Base-by-base conservation (phyloP, 2,888 invertebrate genomes). In the Coenonympha glycerion region DNA sequence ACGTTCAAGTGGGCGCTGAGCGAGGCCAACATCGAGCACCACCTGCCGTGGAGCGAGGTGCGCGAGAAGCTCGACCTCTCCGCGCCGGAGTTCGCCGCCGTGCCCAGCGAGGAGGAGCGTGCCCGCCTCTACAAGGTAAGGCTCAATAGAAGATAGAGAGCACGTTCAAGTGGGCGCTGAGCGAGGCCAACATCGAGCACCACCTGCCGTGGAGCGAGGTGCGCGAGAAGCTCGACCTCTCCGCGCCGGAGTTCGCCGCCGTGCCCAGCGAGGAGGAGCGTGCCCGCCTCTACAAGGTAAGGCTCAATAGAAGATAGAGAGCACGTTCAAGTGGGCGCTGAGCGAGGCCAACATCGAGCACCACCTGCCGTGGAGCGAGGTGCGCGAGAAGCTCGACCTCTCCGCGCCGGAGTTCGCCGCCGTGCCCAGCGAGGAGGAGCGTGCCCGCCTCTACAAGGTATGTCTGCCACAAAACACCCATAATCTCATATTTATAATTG, bases 131-230 rank as follows among this genome's bases (percentile, higher is more conserved):
- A 92, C 76, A 93, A 92, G 86, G 92, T 92, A 92, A 97, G 58
- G 93, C 95, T 41, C 91, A 93, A 64, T 93, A 94, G 65, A 94
- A 94, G 76, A 73, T 98, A 31, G 98, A 98, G 75, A 90, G 91
- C 48, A 91, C 93, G 37, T 96, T 98, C 70, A 95, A 96, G 71
- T 91, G 90, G 73, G 90, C 95, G 55, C 87, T 98, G 62, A 90
- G 92, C 55, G 92, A 93, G 60, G 88, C 92, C 34, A 92, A 92
- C 58, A 88, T 98, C 2, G 95, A 96, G 63, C 92, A 92, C 61
- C 90, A 91, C 57, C 90, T 94, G 57, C 81, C 92, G 0, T 99
- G 97, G 95, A 92, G 92, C 28, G 93, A 94, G 55, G 91, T 91
- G 8, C 89, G 91, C 52, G 76, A 89, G 6, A 92, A 92, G 68